A percentile compares a stretch with the other conserved stretches of the same genome.
Conservation (phyloP, 2,113 vertebrate genomes). For the Lontra canadensis region DNA sequence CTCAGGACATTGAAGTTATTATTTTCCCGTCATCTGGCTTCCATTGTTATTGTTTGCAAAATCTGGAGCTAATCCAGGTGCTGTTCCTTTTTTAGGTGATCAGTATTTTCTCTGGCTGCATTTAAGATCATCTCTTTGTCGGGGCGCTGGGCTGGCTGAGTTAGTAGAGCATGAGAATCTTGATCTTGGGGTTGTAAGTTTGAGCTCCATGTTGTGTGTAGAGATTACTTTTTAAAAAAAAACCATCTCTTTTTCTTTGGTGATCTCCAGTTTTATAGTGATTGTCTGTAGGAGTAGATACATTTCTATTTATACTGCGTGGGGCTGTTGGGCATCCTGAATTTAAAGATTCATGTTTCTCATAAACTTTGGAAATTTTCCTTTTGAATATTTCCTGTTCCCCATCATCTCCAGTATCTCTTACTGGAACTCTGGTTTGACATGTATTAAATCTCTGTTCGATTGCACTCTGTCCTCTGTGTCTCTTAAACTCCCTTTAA, state of each 20-base stretch:
- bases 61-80: not conserved
- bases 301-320: not conserved
- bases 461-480: not conserved
- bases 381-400: not conserved
- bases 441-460: not conserved
- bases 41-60: not conserved
- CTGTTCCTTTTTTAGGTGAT: not conserved
- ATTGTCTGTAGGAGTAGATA: not conserved
- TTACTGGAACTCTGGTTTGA: not conserved
- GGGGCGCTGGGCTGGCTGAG: not conserved
- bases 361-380: not conserved
- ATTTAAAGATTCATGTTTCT: not conserved
- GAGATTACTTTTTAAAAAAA: not conserved
- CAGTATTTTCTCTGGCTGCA: not conserved
- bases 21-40: not conserved
- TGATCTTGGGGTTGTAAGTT: not conserved
- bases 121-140: not conserved
- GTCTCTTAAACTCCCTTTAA: not conserved
- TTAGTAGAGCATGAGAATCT: not conserved
- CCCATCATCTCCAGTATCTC: not conserved
- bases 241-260: not conserved
- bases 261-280: not conserved
- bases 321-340: not conserved
- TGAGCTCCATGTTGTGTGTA: not conserved
- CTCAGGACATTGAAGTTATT: not conserved